Evolutionary conservation across 1,140 invertebrate genomes (phyloP).

Genomic region (Hetaerina americana): DNA sequence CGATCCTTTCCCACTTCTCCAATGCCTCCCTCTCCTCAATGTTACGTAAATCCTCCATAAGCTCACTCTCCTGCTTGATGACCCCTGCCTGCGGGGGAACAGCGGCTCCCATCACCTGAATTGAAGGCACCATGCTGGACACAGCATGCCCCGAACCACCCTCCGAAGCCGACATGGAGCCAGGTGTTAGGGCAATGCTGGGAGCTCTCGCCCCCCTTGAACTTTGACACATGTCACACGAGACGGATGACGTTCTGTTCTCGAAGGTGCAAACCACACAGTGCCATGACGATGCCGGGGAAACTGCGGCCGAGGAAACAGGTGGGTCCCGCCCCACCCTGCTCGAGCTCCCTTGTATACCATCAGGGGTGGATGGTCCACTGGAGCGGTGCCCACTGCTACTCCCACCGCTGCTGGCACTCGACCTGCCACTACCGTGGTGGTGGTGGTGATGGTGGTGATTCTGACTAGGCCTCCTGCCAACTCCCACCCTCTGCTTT

Average conservation of each 20-base stretch:
- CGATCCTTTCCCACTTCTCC: constrained; percentile 72
- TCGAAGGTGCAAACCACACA: constrained; percentile 70
- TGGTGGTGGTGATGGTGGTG: neutral
- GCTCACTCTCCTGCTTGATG: constrained; percentile 54
- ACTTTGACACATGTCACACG: constrained; percentile 76
- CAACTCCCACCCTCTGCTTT: constrained; percentile 17
- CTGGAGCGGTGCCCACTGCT: constrained; percentile 1
- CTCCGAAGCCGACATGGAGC: neutral
- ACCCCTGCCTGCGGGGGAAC: constrained; percentile 23
- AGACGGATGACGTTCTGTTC: constrained; percentile 49
- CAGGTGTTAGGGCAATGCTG: neutral
- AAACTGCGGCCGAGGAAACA: neutral
- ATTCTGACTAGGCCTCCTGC: neutral
- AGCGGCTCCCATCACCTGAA: constrained; percentile 4
- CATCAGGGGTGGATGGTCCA: neutral
- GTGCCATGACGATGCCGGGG: constrained; percentile 40
- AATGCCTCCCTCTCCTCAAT: constrained; percentile 69
- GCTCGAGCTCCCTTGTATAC: neutral
- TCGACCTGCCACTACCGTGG: neutral
- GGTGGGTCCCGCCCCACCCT: neutral
- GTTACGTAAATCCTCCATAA: constrained; percentile 69
- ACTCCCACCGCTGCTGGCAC: constrained; percentile 14
- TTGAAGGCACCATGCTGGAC: neutral
- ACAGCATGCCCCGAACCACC: neutral
- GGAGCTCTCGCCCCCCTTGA: constrained; percentile 20